Conservation (phyloP, 2,797 vertebrate genomes). For the Eidolon dupreanum region DNA sequence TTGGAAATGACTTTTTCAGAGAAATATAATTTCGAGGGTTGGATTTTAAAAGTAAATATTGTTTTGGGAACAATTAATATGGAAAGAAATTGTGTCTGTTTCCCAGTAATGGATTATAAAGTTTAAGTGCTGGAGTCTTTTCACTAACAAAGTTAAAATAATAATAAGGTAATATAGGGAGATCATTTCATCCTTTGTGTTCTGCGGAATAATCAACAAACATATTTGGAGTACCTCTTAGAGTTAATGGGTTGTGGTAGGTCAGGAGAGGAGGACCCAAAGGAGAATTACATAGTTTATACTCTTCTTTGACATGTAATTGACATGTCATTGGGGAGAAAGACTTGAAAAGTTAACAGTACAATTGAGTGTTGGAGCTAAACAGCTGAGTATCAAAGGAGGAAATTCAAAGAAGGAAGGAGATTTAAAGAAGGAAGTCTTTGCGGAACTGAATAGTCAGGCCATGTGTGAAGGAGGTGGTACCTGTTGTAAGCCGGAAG, state of each 20-base stretch:
- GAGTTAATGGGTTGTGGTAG: background rate
- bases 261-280: background rate
- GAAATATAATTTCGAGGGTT: background rate
- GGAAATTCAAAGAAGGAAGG: background rate
- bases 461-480: background rate
- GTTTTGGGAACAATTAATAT: background rate
- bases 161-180: background rate
- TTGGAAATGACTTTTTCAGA: background rate
- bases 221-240: background rate
- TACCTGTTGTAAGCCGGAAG: background rate
- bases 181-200: background rate
- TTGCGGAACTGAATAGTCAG: background rate
- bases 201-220: background rate
- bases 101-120: background rate
- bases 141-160: constrained; percentile 3
- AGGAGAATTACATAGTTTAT: background rate
- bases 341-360: background rate
- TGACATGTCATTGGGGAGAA: background rate
- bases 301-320: background rate
- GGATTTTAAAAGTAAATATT: background rate
- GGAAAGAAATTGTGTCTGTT: background rate
- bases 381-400: background rate
- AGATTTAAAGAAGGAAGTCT: background rate
- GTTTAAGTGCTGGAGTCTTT: background rate
- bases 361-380: background rate